A percentile compares a stretch with the other conserved stretches of the same genome.
phyloP scores from a whole-genome alignment of 2,797 vertebrate species.

The Aselliscus stoliczkanus region DNA sequence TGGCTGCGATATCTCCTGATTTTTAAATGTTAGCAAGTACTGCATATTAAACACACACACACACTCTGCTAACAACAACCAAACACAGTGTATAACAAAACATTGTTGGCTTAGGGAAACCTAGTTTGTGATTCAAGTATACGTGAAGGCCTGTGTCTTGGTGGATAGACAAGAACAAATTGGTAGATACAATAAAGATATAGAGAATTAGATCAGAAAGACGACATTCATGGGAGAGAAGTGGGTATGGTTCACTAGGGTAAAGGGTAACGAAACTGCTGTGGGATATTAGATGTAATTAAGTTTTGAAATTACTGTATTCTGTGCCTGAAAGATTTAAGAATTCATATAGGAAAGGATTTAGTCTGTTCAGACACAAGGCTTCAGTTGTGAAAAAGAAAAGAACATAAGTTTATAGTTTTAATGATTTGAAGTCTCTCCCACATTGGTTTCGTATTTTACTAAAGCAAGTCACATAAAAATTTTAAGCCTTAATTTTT shows the following conservation, averaged over 20 bases:
- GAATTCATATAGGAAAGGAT: neutral
- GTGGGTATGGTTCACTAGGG: neutral
- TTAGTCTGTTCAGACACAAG: neutral
- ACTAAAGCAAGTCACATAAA: neutral
- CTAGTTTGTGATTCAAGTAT: neutral
- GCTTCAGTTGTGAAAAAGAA: neutral
- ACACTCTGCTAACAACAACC: neutral
- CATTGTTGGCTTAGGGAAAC: neutral
- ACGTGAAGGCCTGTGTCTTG: neutral
- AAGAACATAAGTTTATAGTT: neutral
- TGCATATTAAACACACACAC: neutral
- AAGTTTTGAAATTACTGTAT: neutral
- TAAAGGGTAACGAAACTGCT: neutral
- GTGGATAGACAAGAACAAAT: neutral
- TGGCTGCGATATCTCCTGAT: neutral
- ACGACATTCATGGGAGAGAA: neutral
- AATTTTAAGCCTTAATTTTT: conserved; percentile 24
- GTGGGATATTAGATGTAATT: neutral
- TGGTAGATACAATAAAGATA: conserved; percentile 4
- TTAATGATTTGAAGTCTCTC: neutral
- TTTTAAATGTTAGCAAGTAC: neutral
- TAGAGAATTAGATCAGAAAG: neutral
- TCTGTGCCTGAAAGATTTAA: neutral
- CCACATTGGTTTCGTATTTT: neutral
- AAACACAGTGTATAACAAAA: neutral